phyloP scores from a whole-genome alignment of 2,888 invertebrate genomes.

The Tigriopus californicus region DNA sequence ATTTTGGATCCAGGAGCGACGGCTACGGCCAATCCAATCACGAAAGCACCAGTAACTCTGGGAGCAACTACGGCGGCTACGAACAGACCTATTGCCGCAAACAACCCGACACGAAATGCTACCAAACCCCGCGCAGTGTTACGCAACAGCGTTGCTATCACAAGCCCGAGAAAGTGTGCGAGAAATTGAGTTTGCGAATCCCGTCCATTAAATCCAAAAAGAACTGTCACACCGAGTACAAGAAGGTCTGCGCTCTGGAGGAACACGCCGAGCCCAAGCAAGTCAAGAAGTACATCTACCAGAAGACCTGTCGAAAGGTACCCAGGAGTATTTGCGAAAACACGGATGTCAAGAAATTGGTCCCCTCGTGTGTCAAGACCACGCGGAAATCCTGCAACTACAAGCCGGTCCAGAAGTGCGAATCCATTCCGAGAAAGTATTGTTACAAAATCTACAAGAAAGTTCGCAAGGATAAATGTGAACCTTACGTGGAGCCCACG shows the following conservation, averaged over 20 bases:
- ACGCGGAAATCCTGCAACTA: not conserved
- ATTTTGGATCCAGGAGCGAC: too few relatives aligned
- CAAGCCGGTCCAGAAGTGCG: not conserved
- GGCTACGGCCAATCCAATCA: too few relatives aligned
- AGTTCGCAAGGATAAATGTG: not conserved
- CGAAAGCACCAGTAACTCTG: too few relatives aligned
- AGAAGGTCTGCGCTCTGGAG: not conserved
- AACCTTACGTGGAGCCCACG: not conserved
- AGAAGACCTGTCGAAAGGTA: not conserved
- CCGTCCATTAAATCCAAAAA: not conserved
- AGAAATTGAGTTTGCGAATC: not conserved
- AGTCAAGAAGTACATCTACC: not conserved
- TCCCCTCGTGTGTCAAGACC: not conserved
- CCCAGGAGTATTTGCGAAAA: not conserved
- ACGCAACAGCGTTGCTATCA: not conserved
- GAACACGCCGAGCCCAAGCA: not conserved
- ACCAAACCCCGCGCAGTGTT: not conserved
- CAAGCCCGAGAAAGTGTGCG: not conserved
- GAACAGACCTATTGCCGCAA: too few relatives aligned
- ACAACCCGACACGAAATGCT: not conserved
- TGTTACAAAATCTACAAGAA: not conserved
- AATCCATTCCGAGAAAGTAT: not conserved
- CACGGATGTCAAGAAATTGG: not conserved
- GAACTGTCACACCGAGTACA: not conserved
- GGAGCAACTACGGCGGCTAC: too few relatives aligned